A percentile compares a stretch with the other conserved stretches of the same genome.
Conservation (phyloP, 2,797 vertebrate genomes). For the Chrosomus eos region DNA sequence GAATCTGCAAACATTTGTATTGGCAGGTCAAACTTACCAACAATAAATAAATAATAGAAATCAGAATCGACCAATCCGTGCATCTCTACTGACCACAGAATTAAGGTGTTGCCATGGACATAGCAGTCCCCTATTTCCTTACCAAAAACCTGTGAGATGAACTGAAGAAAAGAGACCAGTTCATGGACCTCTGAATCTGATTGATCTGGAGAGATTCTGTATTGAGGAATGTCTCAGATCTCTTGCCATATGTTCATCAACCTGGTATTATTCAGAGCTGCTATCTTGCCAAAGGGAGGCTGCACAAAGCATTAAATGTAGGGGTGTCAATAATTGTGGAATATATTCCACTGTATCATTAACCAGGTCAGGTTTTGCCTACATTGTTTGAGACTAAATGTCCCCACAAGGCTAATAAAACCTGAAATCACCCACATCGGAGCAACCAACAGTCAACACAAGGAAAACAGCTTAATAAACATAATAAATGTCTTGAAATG, state of each 20-base stretch:
- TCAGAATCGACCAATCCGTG: no score
- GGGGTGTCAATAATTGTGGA: neutral
- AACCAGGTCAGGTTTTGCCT: neutral
- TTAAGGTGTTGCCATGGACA: neutral
- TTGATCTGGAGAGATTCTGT: neutral
- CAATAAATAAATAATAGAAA: no score
- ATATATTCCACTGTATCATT: neutral
- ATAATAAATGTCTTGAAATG: neutral
- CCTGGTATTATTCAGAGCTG: neutral
- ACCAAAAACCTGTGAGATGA: neutral
- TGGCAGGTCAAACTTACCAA: no score
- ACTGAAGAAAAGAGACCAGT: neutral
- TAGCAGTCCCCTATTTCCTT: neutral
- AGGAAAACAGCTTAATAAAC: neutral
- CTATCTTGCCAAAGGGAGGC: neutral
- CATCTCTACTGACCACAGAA: neutral
- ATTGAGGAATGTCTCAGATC: neutral
- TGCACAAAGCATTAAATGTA: neutral
- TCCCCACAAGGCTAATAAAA: neutral
- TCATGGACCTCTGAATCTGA: neutral
- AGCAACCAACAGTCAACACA: neutral
- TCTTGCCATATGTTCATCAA: neutral
- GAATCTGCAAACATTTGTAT: no score
- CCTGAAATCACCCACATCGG: neutral
- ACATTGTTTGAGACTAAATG: neutral